phyloP scores from a whole-genome alignment of 2,888 invertebrate species.

The Teleogryllus oceanicus region DNA sequence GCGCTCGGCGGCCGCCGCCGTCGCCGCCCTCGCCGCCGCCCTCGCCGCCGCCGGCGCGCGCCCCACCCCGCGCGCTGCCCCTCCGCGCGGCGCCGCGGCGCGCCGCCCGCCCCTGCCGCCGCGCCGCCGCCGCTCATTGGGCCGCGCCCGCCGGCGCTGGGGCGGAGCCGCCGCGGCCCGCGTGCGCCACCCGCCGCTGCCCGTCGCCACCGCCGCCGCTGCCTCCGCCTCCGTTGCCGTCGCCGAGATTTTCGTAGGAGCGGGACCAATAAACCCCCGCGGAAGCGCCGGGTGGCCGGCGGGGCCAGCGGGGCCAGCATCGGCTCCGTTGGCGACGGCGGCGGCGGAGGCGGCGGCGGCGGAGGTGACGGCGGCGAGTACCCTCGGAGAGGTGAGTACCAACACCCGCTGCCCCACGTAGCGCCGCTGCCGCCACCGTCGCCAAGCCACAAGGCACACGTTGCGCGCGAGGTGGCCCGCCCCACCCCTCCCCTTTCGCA shows the following conservation, averaged over 20 bases:
- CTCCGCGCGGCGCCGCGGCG: background rate
- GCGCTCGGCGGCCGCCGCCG: background rate
- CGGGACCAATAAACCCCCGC: background rate
- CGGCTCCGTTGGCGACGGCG: background rate
- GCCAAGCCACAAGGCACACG: too few relatives aligned
- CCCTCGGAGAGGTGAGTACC: too few relatives aligned
- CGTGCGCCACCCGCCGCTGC: background rate
- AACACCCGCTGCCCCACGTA: too few relatives aligned
- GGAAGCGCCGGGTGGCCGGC: background rate
- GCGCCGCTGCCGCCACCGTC: too few relatives aligned
- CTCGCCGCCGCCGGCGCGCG: background rate
- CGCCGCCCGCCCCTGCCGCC: background rate
- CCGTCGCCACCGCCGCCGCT: background rate
- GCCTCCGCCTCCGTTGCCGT: background rate
- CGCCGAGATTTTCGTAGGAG: background rate
- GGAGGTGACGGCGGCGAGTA: background rate
- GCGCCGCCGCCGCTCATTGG: background rate
- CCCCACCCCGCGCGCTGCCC: background rate
- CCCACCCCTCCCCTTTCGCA: background rate
- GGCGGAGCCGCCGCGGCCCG: background rate
- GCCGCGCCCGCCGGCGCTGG: background rate
- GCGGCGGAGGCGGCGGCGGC: background rate
- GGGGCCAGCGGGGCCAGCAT: slow-evolving; percentile 25
- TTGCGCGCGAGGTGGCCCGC: background rate
- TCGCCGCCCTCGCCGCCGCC: background rate